Conservation (phyloP, 2,888 invertebrate species). For the Lysandra coridon region DNA sequence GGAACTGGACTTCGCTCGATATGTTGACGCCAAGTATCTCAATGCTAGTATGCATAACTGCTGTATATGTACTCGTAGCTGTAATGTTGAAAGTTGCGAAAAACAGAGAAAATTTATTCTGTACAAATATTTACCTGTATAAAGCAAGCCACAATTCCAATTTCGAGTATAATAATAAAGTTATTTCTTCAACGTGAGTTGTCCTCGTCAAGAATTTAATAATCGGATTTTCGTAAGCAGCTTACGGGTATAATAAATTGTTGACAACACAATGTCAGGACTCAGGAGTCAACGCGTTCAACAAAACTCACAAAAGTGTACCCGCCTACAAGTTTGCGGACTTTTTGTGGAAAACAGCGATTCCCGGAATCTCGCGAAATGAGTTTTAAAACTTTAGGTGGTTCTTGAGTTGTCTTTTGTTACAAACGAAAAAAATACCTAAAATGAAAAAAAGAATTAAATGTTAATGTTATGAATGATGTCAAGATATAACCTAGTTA, state of each 20-base stretch:
- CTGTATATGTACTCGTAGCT: no score
- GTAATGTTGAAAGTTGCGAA: no score
- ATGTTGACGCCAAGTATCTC: no score
- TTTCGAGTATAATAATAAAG: constrained; percentile 5
- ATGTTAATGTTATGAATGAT: neutral
- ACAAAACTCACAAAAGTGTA: neutral
- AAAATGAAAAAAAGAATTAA: neutral
- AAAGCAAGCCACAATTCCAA: neutral
- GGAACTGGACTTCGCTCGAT: no score
- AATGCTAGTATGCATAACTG: no score
- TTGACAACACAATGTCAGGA: neutral
- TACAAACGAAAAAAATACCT: no score
- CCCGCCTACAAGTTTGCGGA: neutral
- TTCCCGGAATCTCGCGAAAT: neutral
- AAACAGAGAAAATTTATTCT: no score
- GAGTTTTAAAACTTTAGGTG: neutral
- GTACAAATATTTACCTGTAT: neutral
- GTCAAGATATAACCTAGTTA: no score
- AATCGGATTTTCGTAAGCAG: neutral
- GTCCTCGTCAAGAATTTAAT: constrained; percentile 7
- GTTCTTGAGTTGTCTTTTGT: neutral
- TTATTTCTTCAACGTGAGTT: neutral
- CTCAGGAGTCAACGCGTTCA: neutral
- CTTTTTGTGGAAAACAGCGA: neutral
- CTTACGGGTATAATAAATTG: neutral